phyloP scores from a whole-genome alignment of 2,113 vertebrate species.

The Bungarus multicinctus region DNA sequence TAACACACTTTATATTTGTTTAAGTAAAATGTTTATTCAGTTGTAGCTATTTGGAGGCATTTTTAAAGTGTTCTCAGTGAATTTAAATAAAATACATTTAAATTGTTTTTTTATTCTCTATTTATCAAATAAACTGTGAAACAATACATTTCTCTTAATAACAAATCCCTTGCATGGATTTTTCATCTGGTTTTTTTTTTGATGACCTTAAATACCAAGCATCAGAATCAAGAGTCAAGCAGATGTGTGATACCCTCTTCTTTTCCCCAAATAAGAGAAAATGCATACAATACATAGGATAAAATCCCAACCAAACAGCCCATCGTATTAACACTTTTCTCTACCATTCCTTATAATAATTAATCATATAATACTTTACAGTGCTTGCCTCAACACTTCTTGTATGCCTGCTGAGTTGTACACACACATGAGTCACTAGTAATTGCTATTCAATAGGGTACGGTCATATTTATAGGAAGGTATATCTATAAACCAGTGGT shows the following conservation, averaged over 20 bases:
- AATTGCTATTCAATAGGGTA: neutral
- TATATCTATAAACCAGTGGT: neutral
- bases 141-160: neutral
- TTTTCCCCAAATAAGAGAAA: neutral
- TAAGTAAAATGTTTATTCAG: neutral
- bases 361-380: neutral
- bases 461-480: neutral
- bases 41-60: neutral
- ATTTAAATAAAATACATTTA: neutral
- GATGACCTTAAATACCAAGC: neutral
- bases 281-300: neutral
- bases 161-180: neutral
- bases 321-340: neutral
- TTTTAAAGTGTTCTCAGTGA: neutral
- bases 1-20: neutral
- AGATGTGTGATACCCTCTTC: neutral
- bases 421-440: neutral
- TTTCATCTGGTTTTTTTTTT: neutral
- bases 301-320: neutral
- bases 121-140: neutral
- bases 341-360: neutral
- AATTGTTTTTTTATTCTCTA: neutral
- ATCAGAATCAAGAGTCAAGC: neutral
- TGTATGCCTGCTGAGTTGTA: neutral
- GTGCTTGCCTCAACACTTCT: neutral